Evolutionary conservation across 2,888 invertebrate genomes (phyloP).

Genomic region (Microctonus hyperodae): DNA sequence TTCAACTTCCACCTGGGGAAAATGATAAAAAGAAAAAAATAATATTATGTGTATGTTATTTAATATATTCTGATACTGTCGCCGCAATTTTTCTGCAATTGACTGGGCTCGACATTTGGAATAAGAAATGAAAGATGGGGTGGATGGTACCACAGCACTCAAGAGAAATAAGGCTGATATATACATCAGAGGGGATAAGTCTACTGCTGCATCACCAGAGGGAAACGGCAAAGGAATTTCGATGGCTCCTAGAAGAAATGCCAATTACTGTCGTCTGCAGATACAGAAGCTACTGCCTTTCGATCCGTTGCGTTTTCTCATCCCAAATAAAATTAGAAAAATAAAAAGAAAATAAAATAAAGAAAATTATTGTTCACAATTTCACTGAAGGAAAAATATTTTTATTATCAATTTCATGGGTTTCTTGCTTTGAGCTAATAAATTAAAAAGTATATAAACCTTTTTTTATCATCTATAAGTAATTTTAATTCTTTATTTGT

Average conservation of each 20-base stretch:
- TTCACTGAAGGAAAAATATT: constrained; percentile 28
- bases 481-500: not conserved
- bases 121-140: constrained; percentile 19
- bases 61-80: not conserved
- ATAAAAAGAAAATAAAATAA: constrained; percentile 4
- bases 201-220: not conserved
- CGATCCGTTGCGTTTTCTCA: constrained; percentile 27
- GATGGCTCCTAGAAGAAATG: constrained; percentile 51
- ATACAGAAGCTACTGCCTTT: constrained; percentile 38
- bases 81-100: constrained; percentile 11
- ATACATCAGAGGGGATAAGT: not conserved
- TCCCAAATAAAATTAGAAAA: constrained; percentile 18
- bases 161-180: not conserved
- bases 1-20: constrained; percentile 83
- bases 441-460: constrained; percentile 15
- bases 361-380: constrained; percentile 18
- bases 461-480: not conserved
- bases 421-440: constrained; percentile 24
- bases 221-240: constrained; percentile 45
- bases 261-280: constrained; percentile 60
- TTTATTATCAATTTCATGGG: constrained; percentile 35
- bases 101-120: not conserved
- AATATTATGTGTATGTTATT: not conserved
- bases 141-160: constrained; percentile 10
- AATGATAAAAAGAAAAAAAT: constrained; percentile 21